Percentiles rank a stretch among this genome's conserved stretches.
Conservation (phyloP, 2,113 vertebrate genomes). For the Anarrhichthys ocellatus region DNA sequence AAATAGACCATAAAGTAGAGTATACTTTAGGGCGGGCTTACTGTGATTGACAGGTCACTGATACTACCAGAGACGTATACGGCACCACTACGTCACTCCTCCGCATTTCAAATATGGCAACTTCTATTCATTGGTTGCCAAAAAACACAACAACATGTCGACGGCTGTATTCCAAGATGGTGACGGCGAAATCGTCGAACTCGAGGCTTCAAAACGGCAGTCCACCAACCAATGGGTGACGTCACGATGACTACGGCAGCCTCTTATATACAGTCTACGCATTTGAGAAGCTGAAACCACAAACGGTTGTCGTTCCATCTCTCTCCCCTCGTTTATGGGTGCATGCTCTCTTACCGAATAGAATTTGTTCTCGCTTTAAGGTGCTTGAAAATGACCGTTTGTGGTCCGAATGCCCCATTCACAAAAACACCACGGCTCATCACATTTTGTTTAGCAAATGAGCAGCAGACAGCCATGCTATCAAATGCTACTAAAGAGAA, state of each 20-base stretch:
- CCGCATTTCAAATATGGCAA: not conserved
- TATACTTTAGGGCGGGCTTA: not conserved
- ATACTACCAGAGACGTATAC: not conserved
- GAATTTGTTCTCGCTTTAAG: not conserved
- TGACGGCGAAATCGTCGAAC: no score
- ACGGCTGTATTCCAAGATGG: not conserved
- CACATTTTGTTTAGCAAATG: conserved; percentile 14
- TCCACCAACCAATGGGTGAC: not conserved
- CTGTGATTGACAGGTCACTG: not conserved
- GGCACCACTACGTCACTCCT: not conserved
- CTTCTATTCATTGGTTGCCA: not conserved
- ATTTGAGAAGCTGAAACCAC: not conserved
- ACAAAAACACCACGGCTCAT: conserved; percentile 2
- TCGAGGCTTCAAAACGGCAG: no score
- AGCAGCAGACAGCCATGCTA: conserved; percentile 25
- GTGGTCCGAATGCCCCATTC: not conserved
- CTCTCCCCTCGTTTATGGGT: not conserved
- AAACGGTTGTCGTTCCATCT: not conserved
- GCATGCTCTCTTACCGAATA: not conserved
- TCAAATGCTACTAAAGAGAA: conserved; percentile 1
- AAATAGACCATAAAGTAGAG: not conserved
- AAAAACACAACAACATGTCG: not conserved
- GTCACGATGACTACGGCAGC: not conserved
- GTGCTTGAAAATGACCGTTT: not conserved
- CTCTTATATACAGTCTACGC: no score